A percentile compares a stretch with the other conserved stretches of the same genome.
These are phyloP conservation scores for Microcebus murinus DNA, from an alignment of 2,113 vertebrate species.

Conservation along the genomic window DNA sequence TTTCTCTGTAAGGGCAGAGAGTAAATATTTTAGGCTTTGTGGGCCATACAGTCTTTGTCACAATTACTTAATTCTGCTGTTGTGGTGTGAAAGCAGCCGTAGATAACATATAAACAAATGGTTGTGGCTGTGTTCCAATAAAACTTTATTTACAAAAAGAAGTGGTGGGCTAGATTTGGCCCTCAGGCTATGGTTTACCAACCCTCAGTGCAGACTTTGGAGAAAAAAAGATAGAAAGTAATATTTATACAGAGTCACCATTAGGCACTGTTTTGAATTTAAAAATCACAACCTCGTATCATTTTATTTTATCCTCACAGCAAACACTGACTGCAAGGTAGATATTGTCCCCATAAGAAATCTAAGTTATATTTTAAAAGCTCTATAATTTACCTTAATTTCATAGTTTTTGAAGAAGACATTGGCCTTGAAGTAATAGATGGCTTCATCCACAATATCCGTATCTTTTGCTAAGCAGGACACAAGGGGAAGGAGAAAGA, in stretches of 20 bases:
- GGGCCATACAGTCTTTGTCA: background rate
- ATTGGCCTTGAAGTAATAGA: conserved; percentile 99
- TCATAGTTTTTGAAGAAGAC: conserved; percentile 99
- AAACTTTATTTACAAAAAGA: conserved; percentile 7
- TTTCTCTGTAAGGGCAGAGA: background rate
- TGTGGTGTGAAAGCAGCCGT: background rate
- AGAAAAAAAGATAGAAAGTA: background rate
- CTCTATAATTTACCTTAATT: conserved; percentile 92
- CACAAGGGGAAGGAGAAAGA: conserved; percentile 6
- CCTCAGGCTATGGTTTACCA: background rate
- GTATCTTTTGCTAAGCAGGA: conserved; percentile 91
- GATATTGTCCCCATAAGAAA: background rate
- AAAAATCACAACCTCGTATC: background rate
- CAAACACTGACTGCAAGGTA: background rate
- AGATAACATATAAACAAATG: background rate
- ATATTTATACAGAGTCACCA: background rate
- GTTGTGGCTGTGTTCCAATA: background rate
- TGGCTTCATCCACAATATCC: conserved; percentile 98
- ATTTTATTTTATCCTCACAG: background rate
- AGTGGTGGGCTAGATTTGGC: background rate
- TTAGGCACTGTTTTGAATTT: background rate
- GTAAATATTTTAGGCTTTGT: background rate
- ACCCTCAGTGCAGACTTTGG: background rate
- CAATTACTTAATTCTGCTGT: background rate
- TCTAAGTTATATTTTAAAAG: background rate